A percentile compares a stretch with the other conserved stretches of the same genome.
phyloP scores from a whole-genome alignment of 2,888 invertebrate species.

The Hyposoter didymator region DNA sequence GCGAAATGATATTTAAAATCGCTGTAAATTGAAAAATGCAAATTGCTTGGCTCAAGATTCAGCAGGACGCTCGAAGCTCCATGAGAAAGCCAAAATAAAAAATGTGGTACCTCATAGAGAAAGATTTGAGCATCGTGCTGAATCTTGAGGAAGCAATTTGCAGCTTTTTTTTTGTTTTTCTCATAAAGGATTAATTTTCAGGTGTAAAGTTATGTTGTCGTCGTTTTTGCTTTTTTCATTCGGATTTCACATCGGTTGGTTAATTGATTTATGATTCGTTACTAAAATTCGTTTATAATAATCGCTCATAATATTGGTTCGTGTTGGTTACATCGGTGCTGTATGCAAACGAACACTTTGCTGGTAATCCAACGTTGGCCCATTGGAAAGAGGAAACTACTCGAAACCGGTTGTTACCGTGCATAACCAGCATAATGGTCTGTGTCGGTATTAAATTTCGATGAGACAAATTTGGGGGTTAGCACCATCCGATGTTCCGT shows the following conservation, averaged over 20 bases:
- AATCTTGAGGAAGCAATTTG: no score
- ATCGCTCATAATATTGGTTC: constrained; percentile 18
- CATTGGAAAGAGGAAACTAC: constrained; percentile 19
- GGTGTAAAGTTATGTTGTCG: neutral
- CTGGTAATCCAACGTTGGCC: constrained; percentile 10
- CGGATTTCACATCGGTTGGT: neutral
- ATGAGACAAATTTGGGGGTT: constrained; percentile 67
- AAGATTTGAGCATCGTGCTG: no score
- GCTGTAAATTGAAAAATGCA: no score
- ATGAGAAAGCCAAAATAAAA: no score
- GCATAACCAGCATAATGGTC: constrained; percentile 72
- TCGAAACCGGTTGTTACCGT: constrained; percentile 22
- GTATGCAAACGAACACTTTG: constrained; percentile 8
- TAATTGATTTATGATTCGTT: constrained; percentile 22
- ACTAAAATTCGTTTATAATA: constrained; percentile 33
- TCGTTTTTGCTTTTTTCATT: neutral
- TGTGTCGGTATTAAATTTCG: constrained; percentile 74
- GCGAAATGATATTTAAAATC: no score
- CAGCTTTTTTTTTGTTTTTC: neutral
- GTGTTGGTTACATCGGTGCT: constrained; percentile 19
- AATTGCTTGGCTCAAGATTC: no score
- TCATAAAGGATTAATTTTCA: neutral
- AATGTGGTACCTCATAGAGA: no score
- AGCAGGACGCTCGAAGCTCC: no score
- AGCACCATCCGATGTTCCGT: constrained; percentile 54